Evolutionary conservation across 2,888 invertebrate species (phyloP), one percentile per base, ranked within the genome.

Genomic region (Zygogramma bicolorata): DNA sequence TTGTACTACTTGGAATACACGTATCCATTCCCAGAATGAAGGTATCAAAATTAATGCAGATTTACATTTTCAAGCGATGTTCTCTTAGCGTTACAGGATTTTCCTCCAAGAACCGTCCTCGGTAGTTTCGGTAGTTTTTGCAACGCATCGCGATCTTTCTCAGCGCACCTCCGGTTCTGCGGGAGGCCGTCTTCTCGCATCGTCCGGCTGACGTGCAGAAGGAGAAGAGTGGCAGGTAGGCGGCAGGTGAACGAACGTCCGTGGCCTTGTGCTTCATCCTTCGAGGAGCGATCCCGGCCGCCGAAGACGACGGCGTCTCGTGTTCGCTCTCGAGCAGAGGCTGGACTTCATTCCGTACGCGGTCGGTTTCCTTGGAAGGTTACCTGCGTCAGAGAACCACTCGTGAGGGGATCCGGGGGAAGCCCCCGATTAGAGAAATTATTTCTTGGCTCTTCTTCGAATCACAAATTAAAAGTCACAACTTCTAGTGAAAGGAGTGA

Each of bases 201-300:
- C 65, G 49, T 59, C 72, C 76, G 74, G 70, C 76, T 76, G 76
- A 74, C 70, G 69, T 69, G 70, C 40, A 65, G 29, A 53, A n/a
- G 53, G 53, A 53, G 53, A 53, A n/a, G 53, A 53, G 53, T 27
- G 8, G 57, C 68, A 62, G 74, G 74, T 71, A 79, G 77, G 77
- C 79, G 77, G 79, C 80, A 78, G 83, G 83, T 83, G 79, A 82
- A 82, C 74, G 83, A 83, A 83, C 83, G 83, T 82, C 80, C 83
- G 79, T 83, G 83, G 83, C 83, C 83, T 83, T 83, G 83, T 80
- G 76, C 79, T n/a, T n/a, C n/a, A 80, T 82, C 81, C 81, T 78
- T 77, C 77, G 70, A 60, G 57, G 58, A 61, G 70, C 70, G 42
- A 60, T 68, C 65, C 59, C 73, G 67, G n/a, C n/a, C n/a, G n/a